Evolutionary conservation across 1,140 invertebrate genomes (phyloP).

Genomic region (Elymnias hypermnestra): DNA sequence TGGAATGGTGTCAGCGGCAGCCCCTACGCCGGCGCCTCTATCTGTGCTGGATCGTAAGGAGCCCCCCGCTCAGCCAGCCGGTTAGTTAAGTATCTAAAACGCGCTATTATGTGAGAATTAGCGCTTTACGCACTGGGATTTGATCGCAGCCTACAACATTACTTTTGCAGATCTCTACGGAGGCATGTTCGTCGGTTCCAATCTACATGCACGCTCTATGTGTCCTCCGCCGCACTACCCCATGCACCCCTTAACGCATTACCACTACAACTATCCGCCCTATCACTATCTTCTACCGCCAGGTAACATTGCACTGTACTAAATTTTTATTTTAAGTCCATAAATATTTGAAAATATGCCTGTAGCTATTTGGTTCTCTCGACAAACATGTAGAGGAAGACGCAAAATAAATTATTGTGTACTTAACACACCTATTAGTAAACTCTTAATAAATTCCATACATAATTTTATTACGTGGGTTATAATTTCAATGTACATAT

Average conservation of each 20-base stretch:
- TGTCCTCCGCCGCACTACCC: conserved; percentile 71
- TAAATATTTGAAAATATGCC: too few species aligned
- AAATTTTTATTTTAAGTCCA: too few species aligned
- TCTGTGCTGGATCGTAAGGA: conserved; percentile 67
- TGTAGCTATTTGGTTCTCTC: too few species aligned
- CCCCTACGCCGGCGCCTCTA: conserved; percentile 43
- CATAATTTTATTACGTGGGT: too few species aligned
- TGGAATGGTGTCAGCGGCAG: conserved; percentile 79
- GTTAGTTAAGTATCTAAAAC: conserved; percentile 78
- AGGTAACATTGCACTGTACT: conserved; percentile 51
- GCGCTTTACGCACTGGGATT: conserved; percentile 52
- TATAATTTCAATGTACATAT: too few species aligned
- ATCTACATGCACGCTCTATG: conserved; percentile 62
- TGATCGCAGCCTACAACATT: conserved; percentile 40
- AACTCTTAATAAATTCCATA: too few species aligned
- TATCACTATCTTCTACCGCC: conserved; percentile 66
- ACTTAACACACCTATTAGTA: too few species aligned
- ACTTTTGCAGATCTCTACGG: conserved; percentile 72
- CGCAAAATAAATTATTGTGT: too few species aligned
- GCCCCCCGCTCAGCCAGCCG: conserved; percentile 77
- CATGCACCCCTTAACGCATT: conserved; percentile 67
- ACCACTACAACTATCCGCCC: conserved; percentile 71
- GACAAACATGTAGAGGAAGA: too few species aligned
- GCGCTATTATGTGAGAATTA: conserved; percentile 62
- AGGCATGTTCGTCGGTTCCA: conserved; percentile 61